phyloP scores from a whole-genome alignment of 2,888 invertebrate species.

The Lithophane semibrunnea region DNA sequence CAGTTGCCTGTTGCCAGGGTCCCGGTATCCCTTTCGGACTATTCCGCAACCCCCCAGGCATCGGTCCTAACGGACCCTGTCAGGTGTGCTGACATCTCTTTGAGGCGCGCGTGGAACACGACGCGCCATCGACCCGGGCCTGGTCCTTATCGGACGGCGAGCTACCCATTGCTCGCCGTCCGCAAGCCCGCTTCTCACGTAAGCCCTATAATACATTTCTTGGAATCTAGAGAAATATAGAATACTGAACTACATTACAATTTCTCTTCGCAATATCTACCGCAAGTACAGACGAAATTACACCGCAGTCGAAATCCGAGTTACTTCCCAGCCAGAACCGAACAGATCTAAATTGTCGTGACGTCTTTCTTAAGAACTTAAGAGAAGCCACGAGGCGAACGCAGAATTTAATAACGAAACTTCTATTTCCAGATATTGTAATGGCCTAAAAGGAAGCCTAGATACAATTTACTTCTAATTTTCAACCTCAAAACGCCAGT shows the following conservation, averaged over 20 bases:
- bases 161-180: too few relatives aligned
- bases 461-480: slow-evolving; percentile 1
- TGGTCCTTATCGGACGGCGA: too few relatives aligned
- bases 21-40: too few relatives aligned
- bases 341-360: slow-evolving; percentile 39
- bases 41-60: too few relatives aligned
- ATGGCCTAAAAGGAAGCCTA: not conserved
- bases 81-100: too few relatives aligned
- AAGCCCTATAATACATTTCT: slow-evolving; percentile 29
- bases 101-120: too few relatives aligned
- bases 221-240: slow-evolving; percentile 28
- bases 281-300: slow-evolving; percentile 43
- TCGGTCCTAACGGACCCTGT: too few relatives aligned
- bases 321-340: slow-evolving; percentile 12
- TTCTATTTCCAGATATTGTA: slow-evolving; percentile 8
- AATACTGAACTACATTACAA: slow-evolving; percentile 40
- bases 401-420: slow-evolving; percentile 48
- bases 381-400: slow-evolving; percentile 14
- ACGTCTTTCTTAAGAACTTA: slow-evolving; percentile 34
- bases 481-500: slow-evolving; percentile 32
- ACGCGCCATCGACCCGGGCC: too few relatives aligned
- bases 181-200: too few relatives aligned
- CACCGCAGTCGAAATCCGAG: slow-evolving; percentile 41
- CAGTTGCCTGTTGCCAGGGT: too few relatives aligned
- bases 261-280: slow-evolving; percentile 36